Evolutionary conservation across 2,797 vertebrate genomes (phyloP).

Genomic region (Acanthornis magna): DNA sequence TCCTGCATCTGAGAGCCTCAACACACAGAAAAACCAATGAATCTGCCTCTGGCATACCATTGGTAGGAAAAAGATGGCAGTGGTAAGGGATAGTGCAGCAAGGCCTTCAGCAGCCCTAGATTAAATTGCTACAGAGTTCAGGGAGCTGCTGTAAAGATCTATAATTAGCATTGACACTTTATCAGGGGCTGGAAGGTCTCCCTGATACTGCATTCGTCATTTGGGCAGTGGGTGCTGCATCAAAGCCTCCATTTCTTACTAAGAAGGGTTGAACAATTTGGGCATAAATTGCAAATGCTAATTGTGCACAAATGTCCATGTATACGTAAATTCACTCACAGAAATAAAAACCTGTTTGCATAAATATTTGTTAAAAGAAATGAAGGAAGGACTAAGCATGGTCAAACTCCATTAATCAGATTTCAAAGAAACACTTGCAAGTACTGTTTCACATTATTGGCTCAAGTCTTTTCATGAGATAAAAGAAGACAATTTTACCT

Average conservation of each 20-base stretch:
- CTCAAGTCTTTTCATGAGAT: neutral
- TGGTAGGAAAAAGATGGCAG: neutral
- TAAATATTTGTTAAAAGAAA: conserved; percentile 17
- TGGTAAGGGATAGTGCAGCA: neutral
- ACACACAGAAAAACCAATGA: neutral
- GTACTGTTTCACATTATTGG: neutral
- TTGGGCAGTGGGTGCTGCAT: neutral
- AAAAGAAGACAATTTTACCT: conserved; percentile 5
- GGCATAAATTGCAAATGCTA: neutral
- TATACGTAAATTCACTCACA: neutral
- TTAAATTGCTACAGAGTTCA: conserved; percentile 32
- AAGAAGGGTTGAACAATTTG: neutral
- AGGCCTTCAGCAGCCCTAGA: neutral
- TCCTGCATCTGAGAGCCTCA: neutral
- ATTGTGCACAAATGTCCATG: neutral
- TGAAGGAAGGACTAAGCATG: neutral
- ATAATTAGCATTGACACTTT: conserved; percentile 15
- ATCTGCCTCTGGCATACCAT: neutral
- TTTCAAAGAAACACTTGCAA: conserved; percentile 24
- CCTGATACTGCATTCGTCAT: neutral
- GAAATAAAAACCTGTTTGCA: neutral
- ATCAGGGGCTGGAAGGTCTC: neutral
- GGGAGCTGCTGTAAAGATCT: conserved; percentile 16
- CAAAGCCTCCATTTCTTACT: neutral
- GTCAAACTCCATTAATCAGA: neutral